Evolutionary conservation across 2,888 invertebrate species (phyloP), one percentile per base, ranked within the genome.

Genomic region (Augochlorella aurata): DNA sequence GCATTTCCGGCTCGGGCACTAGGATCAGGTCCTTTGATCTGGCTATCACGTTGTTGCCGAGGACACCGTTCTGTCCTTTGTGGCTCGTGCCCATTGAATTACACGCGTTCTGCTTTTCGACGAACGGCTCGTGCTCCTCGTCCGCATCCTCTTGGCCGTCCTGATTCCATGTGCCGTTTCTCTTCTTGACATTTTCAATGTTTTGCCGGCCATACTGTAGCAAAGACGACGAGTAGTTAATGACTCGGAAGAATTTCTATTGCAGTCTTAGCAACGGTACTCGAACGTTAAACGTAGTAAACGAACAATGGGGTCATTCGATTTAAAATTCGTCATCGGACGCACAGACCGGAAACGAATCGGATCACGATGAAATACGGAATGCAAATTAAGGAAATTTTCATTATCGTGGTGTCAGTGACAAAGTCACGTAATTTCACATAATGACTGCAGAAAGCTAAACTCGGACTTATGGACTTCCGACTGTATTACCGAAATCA

Each of bases 151-250:
- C 95, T 77, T 38, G 38, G 38, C 95, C 94, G 52, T 94, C 94
- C 58, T 94, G 94, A 85, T 93, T 94, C 80, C 95, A 92, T 70
- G 95, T 95, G 77, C 92, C 92, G 82, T 93, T 93, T 67, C 94
- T 94, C 95, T 95, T 92, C 69, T 83, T 92, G 5, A 92, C 93
- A 72, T 88, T 92, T 84, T 93, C 93, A 74, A 93, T 93, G 73
- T 97, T 97, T 91, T 96, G 96, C 81, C 97, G 95, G 73, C 98
- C 98, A 94, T 97, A 97, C 97, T 97, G 94, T 94, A 86, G 79
- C 85, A 90, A 83, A 45, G 70, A 44, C 18, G 0, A 12, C 9
- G n/a, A 12, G 12, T 29, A 38, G 58, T 70, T 58, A 29, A 2
- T 10, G 52, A 52, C n/a, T 12, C 44, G 18, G 12, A 44, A 16